Conservation (phyloP, 1,140 invertebrate genomes). For the Brachionus sp. region DNA sequence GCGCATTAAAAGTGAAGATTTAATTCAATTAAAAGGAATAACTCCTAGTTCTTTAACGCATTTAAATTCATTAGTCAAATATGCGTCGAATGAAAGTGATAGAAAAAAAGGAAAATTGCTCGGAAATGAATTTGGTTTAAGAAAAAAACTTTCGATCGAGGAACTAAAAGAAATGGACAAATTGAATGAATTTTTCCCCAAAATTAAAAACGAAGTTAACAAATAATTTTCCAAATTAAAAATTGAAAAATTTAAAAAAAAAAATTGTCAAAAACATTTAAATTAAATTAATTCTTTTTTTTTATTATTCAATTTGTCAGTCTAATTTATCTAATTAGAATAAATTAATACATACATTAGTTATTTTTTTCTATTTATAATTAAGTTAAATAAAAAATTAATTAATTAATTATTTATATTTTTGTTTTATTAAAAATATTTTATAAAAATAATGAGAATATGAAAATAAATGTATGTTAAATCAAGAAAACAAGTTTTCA, state of each 20-base stretch:
- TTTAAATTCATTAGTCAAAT: conserved; percentile 29
- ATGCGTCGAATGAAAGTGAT: background rate
- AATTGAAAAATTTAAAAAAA: background rate
- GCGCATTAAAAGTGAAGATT: background rate
- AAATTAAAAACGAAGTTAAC: conserved; percentile 54
- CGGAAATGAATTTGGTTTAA: background rate
- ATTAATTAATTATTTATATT: no score
- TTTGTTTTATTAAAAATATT: no score
- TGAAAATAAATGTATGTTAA: no score
- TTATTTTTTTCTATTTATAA: no score
- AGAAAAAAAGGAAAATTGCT: background rate
- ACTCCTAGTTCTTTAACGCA: conserved; percentile 19
- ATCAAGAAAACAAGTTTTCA: no score
- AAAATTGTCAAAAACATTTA: background rate
- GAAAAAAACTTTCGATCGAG: conserved; percentile 69
- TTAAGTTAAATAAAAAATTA: no score
- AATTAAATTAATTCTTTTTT: no score
- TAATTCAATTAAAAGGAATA: conserved; percentile 24
- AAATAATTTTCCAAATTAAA: background rate
- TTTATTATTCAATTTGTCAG: no score
- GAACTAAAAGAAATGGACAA: conserved; percentile 98
- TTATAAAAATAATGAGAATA: no score
- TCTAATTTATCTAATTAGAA: no score
- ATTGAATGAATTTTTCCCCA: conserved; percentile 98
- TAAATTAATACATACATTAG: no score